Conservation (phyloP, 2,113 vertebrate genomes). For the Gavia stellata region DNA sequence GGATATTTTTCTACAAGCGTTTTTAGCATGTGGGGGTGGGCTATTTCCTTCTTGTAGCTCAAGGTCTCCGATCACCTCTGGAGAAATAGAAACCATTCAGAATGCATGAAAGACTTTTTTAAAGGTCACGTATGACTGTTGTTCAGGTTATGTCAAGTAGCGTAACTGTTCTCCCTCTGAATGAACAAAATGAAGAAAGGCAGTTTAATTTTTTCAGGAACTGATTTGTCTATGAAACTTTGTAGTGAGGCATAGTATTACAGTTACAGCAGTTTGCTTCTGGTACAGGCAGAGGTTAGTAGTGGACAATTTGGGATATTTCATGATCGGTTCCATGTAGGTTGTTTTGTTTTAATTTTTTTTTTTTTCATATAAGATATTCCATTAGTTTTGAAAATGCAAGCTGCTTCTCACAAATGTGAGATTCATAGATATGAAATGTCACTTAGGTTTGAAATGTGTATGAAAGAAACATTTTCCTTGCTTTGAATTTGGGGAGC, state of each 20-base stretch:
- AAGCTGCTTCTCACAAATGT: not conserved
- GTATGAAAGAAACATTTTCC: not conserved
- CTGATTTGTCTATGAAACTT: not conserved
- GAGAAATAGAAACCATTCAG: not conserved
- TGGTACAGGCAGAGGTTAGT: not conserved
- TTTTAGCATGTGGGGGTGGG: not conserved
- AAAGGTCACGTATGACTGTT: not conserved
- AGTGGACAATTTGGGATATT: not conserved
- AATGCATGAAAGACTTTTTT: not conserved
- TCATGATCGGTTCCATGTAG: not conserved
- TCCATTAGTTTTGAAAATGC: not conserved
- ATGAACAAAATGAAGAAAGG: not conserved
- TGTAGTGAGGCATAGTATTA: not conserved
- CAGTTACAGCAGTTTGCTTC: not conserved
- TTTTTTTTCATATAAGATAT: not conserved
- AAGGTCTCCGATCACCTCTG: not conserved
- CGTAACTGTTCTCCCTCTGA: not conserved
- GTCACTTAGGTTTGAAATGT: not conserved
- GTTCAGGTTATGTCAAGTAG: not conserved
- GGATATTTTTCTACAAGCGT: not conserved
- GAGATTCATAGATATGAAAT: not conserved
- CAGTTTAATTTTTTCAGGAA: not conserved
- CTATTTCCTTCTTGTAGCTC: not conserved
- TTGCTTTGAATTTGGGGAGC: not conserved
- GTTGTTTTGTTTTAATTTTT: not conserved